These are phyloP conservation scores for Spea hammondii DNA, from an alignment of 2,797 vertebrate genomes.

Conservation along the genomic window DNA sequence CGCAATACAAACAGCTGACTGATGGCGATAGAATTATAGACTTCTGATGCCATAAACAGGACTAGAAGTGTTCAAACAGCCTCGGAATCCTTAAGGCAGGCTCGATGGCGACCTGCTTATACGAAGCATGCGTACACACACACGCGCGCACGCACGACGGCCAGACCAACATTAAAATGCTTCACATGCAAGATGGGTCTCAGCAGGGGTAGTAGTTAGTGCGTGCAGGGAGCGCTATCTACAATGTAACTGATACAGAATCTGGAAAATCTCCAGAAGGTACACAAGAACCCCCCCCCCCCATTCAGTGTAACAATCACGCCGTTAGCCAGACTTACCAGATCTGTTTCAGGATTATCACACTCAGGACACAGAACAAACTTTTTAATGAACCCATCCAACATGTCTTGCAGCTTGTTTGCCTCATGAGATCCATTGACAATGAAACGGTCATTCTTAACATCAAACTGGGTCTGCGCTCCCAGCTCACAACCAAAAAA, in stretches of 20 bases:
- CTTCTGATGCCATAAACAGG: no score
- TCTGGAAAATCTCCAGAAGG: not conserved
- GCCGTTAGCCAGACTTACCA: slow-evolving; percentile 74
- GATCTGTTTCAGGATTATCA: slow-evolving; percentile 99
- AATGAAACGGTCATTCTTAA: slow-evolving; percentile 99
- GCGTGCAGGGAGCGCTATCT: no score
- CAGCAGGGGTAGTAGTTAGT: no score
- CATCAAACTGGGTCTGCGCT: slow-evolving; percentile 99
- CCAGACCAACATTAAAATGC: no score
- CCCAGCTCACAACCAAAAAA: slow-evolving; percentile 99
- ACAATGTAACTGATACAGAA: no score
- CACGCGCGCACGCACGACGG: no score
- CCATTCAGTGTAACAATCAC: not conserved
- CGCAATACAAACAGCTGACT: not conserved
- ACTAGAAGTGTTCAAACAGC: no score
- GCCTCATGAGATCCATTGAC: slow-evolving; percentile 99
- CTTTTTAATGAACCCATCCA: slow-evolving; percentile 99
- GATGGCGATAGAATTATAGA: no score
- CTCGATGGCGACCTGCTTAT: no score
- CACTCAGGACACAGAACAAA: slow-evolving; percentile 99
- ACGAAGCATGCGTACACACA: no score
- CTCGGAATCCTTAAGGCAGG: no score
- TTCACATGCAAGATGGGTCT: no score
- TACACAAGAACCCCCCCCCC: slow-evolving; percentile 3
- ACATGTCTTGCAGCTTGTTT: slow-evolving; percentile 99